Base-by-base conservation (phyloP, 1,140 invertebrate species). In the Cryptotermes secundus region DNA sequence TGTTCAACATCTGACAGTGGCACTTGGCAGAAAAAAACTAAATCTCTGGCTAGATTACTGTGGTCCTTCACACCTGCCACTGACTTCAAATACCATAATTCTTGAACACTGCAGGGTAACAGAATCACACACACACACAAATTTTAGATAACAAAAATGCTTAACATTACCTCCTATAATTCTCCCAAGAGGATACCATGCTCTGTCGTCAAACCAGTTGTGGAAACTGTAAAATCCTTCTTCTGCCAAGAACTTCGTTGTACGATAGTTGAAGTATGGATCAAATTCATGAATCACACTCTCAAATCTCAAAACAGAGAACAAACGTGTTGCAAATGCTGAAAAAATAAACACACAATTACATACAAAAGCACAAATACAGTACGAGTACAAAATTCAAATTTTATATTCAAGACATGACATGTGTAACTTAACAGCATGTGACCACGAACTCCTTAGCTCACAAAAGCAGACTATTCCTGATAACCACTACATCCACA, bases 281-380 rank as follows among this genome's bases (percentile, higher is more conserved):
- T 99, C 98, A 91, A 99, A 99, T 90, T 99, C 98, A 91, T 99
- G 98, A 87, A 99, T 99, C 10, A 99, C 97, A 90, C 97, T 98
- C 90, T 99, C 98, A 90, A 98, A 99, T 80, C 97, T 92, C 83
- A 99, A 90, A n/a, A 99, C 98, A 34, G 98, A 99, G 90, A 99
- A 99, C 31, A 99, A 90, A 84, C 98, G 93, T 31, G 96, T 98
- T 45, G 96, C 97, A 92, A 99, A 99, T 72, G 98, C 98, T 99
- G 90, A 85, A 94, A 94, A 89, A 89, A 87, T 87, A 88, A 49
- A 19, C 14, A 19, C 16, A 86, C 84, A 85, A 86, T 84, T 85
- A 83, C 84, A 83, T 79, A 83, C 12, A 16, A 85, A 34, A 85
- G 12, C 45, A 49, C 19, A 49, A 49, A 19, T 22, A 19, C 19